Conservation (phyloP, 2,797 vertebrate species). For the Phalloptychus januarius region DNA sequence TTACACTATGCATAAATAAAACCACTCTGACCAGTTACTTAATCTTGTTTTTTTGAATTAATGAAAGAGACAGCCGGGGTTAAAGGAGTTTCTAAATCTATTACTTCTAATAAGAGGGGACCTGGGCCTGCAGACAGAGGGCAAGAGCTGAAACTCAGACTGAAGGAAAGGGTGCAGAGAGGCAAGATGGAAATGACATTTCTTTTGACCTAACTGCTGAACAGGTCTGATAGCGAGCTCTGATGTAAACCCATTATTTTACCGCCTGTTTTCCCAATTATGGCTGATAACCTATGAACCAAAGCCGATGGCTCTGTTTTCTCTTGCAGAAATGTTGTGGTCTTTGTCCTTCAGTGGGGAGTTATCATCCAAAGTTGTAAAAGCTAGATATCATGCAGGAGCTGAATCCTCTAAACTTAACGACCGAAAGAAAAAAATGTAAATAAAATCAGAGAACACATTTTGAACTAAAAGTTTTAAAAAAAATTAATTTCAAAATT, state of each 20-base stretch:
- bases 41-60: not conserved
- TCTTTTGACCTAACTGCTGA: not conserved
- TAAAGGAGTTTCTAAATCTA: not conserved
- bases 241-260: constrained; percentile 2
- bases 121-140: not conserved
- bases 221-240: not conserved
- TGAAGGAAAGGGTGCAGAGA: not conserved
- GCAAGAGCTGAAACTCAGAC: not conserved
- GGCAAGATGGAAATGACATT: not conserved
- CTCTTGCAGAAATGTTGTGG: constrained; percentile 1
- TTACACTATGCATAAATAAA: not conserved
- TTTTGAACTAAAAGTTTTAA: not conserved
- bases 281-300: not conserved
- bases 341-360: not conserved
- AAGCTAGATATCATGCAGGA: not conserved
- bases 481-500: not conserved
- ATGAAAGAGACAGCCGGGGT: not conserved
- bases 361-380: not conserved
- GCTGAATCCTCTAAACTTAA: not conserved
- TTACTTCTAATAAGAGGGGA: not conserved
- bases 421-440: not conserved
- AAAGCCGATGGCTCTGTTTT: not conserved
- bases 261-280: not conserved
- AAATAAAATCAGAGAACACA: not conserved
- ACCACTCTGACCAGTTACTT: not conserved